These are phyloP conservation scores for Drosophila lowei DNA, from an alignment of 1,140 invertebrate species.

Conservation along the genomic window DNA sequence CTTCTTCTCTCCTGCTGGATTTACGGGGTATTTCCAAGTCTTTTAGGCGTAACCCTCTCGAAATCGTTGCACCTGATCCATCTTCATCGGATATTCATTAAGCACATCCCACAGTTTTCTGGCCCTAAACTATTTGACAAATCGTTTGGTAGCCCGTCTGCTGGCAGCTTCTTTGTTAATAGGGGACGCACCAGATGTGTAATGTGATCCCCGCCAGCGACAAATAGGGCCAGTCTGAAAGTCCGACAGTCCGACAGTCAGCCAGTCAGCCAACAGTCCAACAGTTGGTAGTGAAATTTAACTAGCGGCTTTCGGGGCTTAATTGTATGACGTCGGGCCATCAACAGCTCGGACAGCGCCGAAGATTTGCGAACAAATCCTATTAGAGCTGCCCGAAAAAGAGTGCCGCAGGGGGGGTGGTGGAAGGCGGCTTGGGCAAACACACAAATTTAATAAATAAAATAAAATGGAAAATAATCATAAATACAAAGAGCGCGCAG, in stretches of 20 bases:
- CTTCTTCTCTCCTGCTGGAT: neutral
- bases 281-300: conserved; percentile 21
- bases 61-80: conserved; percentile 22
- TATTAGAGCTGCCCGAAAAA: conserved; percentile 67
- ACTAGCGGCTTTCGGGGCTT: conserved; percentile 28
- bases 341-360: conserved; percentile 54
- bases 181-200: conserved; percentile 21
- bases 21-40: conserved; percentile 1
- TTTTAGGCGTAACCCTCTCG: neutral
- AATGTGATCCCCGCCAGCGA: conserved; percentile 38
- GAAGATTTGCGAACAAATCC: conserved; percentile 58
- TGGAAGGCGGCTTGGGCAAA: conserved; percentile 43
- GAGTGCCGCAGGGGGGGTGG: conserved; percentile 1
- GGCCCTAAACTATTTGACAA: conserved; percentile 45
- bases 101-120: conserved; percentile 11
- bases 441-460: conserved; percentile 72
- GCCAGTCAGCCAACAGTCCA: neutral
- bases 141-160: conserved; percentile 47
- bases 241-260: neutral
- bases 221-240: conserved; percentile 23
- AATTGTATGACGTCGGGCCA: conserved; percentile 35
- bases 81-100: conserved; percentile 3
- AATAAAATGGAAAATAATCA: conserved; percentile 63
- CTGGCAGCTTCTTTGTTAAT: conserved; percentile 53
- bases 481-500: conserved; percentile 74